Evolutionary conservation across 2,888 invertebrate species (phyloP).

Genomic region (Zootermopsis nevadensis): DNA sequence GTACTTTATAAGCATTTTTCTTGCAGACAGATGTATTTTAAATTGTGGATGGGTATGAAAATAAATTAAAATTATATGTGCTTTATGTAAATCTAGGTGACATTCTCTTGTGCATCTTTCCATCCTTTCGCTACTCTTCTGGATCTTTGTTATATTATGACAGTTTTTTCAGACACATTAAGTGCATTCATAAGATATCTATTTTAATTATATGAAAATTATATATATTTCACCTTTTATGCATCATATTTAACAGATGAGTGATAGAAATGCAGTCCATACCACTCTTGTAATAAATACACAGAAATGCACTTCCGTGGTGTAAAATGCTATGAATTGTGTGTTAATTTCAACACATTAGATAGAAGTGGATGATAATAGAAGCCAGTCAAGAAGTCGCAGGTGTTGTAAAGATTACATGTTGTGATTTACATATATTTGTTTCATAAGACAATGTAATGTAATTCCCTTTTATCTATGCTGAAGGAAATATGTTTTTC

Average conservation of each 20-base stretch:
- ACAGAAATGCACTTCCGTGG: not conserved
- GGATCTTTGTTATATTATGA: slow-evolving; percentile 13
- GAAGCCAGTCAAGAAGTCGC: not conserved
- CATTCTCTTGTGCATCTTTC: too few species aligned
- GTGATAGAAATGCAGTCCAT: slow-evolving; percentile 5
- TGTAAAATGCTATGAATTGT: not conserved
- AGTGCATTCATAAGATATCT: not conserved
- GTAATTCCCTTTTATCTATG: slow-evolving; percentile 11
- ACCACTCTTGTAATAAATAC: not conserved
- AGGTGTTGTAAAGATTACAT: slow-evolving; percentile 7
- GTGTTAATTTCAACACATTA: not conserved
- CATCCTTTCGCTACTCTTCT: not conserved
- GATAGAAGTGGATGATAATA: not conserved
- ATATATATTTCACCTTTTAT: not conserved
- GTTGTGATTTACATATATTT: slow-evolving; percentile 35
- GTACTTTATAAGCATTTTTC: too few species aligned
- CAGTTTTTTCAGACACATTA: not conserved
- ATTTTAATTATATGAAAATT: not conserved
- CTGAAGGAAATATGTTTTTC: slow-evolving; percentile 8
- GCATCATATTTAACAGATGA: not conserved
- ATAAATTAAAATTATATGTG: too few species aligned
- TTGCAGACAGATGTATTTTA: too few species aligned
- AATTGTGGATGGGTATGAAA: too few species aligned
- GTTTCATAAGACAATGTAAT: slow-evolving; percentile 21
- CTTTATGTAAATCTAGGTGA: too few species aligned